Conservation (phyloP, 92 coral and sea anemone species). For the Ricordea florida region DNA sequence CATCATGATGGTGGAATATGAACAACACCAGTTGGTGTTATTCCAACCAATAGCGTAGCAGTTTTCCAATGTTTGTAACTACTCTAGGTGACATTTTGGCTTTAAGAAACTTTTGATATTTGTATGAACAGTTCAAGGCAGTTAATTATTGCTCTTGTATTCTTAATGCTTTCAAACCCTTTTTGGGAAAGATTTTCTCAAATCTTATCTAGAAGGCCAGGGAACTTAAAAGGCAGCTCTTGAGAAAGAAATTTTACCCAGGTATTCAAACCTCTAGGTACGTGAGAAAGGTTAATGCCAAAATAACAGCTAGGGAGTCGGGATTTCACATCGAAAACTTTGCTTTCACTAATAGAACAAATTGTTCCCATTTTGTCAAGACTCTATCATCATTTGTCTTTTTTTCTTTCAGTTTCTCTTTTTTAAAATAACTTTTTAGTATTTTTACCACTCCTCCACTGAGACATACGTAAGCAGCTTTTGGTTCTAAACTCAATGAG, state of each 20-base stretch:
- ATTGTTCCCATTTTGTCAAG: constrained; percentile 21
- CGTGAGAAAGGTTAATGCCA: constrained; percentile 11
- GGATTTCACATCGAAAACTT: constrained; percentile 43
- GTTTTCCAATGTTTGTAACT: constrained; percentile 60
- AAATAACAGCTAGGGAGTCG: constrained; percentile 61
- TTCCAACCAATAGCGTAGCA: constrained; percentile 48
- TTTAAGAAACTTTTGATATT: constrained; percentile 36
- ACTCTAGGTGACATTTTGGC: constrained; percentile 60
- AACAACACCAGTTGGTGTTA: constrained; percentile 59
- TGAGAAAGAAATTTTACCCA: constrained; percentile 54
- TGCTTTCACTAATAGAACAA: constrained; percentile 37
- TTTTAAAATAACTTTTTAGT: constrained; percentile 9
- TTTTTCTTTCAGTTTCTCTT: no score
- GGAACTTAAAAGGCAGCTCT: constrained; percentile 9
- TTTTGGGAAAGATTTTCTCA: constrained; percentile 5
- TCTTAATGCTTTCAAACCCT: constrained; percentile 14
- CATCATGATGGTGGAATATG: constrained; percentile 52
- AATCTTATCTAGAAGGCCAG: constrained; percentile 36
- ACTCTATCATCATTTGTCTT: constrained; percentile 4
- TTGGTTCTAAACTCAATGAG: constrained; percentile 1
- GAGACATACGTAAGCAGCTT: constrained; percentile 14
- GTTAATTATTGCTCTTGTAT: constrained; percentile 38
- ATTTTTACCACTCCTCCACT: constrained; percentile 51
- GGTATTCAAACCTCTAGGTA: constrained; percentile 46
- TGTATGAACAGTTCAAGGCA: constrained; percentile 63